Conservation (phyloP, 92 coral and sea anemone genomes). For the Zoanthus sociatus region DNA sequence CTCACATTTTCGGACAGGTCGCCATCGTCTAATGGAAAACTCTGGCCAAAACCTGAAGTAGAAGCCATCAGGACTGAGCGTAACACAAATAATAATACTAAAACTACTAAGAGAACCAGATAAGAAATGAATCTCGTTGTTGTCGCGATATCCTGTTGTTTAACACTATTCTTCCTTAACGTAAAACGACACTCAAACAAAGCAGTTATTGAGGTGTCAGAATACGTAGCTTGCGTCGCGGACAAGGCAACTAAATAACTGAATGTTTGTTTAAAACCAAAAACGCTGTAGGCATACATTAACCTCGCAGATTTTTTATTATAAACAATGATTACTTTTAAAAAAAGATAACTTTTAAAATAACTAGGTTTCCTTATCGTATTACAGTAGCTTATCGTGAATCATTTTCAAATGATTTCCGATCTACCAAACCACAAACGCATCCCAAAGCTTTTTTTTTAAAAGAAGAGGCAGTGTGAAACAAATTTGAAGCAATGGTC, state of each 20-base stretch:
- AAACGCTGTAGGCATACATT: not conserved
- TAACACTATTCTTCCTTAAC: slow-evolving; percentile 2
- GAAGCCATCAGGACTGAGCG: slow-evolving; percentile 18
- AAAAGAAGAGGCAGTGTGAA: too few species aligned
- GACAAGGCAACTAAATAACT: not conserved
- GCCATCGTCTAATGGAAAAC: slow-evolving; percentile 1
- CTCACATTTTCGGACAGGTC: slow-evolving; percentile 18
- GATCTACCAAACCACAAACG: not conserved
- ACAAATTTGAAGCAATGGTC: too few species aligned
- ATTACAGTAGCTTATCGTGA: too few species aligned
- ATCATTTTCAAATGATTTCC: not conserved
- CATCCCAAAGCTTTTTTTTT: too few species aligned
- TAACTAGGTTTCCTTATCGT: too few species aligned
- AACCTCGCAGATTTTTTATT: not conserved
- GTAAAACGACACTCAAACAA: slow-evolving; percentile 11
- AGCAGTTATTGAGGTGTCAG: not conserved
- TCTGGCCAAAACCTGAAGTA: slow-evolving; percentile 1
- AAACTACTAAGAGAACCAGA: not conserved
- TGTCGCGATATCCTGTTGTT: slow-evolving; percentile 15
- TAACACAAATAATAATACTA: slow-evolving; percentile 13
- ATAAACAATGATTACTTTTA: not conserved
- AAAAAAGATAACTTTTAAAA: too few species aligned
- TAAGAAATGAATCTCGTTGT: not conserved
- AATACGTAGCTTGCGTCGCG: slow-evolving; percentile 5
- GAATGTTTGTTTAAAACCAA: not conserved